Evolutionary conservation across 2,113 vertebrate species (phyloP), one percentile per base, ranked within the genome.

Genomic region (Elanoides forficatus): DNA sequence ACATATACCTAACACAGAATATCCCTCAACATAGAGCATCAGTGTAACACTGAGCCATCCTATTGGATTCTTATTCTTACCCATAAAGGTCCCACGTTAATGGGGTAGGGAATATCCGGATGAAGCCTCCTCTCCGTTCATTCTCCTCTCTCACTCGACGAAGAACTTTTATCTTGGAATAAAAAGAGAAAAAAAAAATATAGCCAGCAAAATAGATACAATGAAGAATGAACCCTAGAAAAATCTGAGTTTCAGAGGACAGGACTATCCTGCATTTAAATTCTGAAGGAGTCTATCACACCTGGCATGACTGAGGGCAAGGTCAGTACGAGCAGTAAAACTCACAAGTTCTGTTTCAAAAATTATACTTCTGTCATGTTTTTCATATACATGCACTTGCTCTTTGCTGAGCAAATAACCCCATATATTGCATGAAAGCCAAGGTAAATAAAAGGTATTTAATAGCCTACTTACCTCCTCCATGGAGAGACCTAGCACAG

Each of bases 21-120:
- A 86, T 29, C 36, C 29, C n/a, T 23, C 32, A 88, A 72, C 45
- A 83, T 4, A 25, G 25, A 71, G 22, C 17, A 79, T 13, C 43
- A 75, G 19, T 30, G 47, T 22, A 45, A 78, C 29, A 63, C 38
- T 48, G 26, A 79, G 38, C 11, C 43, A 88, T 42, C 60, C 63
- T 55, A 26, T 6, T 18, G 20, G 17, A 50, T 65, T 78, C n/a
- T 70, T 73, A 40, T 30, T 70, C 98, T 98, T 96, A 99, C 99
- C 99, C 98, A 92, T 99, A 99, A 95, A 98, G 98, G 55, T 99
- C 99, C 99, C 99, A 99, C 5, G 99, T 99, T 93, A 99, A 98
- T 23, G 98, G 97, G 7, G 99, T 99, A 76, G 99, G 99, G 96
- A 99, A 99, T 97, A 99, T 99, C 36, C 99, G 98, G 71, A 99